Conservation (phyloP, 1,140 invertebrate genomes). For the Cherax destructor region DNA sequence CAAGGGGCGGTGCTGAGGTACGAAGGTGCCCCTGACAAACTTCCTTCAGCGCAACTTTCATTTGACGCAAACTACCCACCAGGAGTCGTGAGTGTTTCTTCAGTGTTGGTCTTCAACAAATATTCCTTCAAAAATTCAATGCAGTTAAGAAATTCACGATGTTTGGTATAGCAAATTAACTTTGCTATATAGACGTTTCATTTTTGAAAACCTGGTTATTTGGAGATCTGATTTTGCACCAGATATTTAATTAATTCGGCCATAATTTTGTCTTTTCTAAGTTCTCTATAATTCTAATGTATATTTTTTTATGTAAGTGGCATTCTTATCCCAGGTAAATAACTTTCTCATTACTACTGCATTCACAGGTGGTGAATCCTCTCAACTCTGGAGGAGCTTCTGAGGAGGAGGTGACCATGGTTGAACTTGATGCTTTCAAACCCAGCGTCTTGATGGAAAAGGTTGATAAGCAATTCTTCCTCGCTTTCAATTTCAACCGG, state of each 20-base stretch:
- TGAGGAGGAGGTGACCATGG: constrained; percentile 5
- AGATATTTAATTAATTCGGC: too few species aligned
- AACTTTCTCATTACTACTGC: background rate
- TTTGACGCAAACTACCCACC: constrained; percentile 80
- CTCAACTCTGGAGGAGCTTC: background rate
- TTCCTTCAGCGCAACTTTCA: constrained; percentile 76
- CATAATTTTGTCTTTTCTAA: too few species aligned
- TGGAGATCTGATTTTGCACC: too few species aligned
- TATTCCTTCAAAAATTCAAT: too few species aligned
- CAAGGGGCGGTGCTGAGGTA: constrained; percentile 90
- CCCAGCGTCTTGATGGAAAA: constrained; percentile 76
- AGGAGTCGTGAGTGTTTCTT: constrained; percentile 78
- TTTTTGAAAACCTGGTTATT: too few species aligned
- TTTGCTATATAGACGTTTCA: too few species aligned
- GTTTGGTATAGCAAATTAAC: too few species aligned
- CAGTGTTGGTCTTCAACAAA: too few species aligned
- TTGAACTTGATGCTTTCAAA: constrained; percentile 75
- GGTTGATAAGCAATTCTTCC: constrained; percentile 80
- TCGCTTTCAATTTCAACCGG: constrained; percentile 90
- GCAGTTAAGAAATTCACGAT: too few species aligned
- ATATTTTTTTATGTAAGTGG: too few species aligned
- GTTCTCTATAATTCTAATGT: too few species aligned
- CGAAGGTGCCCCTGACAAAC: constrained; percentile 78
- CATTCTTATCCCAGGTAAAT: too few species aligned
- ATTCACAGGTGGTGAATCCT: constrained; percentile 33